Evolutionary conservation across 2,888 invertebrate species (phyloP).

Genomic region (Drosophila quasianomalipes): DNA sequence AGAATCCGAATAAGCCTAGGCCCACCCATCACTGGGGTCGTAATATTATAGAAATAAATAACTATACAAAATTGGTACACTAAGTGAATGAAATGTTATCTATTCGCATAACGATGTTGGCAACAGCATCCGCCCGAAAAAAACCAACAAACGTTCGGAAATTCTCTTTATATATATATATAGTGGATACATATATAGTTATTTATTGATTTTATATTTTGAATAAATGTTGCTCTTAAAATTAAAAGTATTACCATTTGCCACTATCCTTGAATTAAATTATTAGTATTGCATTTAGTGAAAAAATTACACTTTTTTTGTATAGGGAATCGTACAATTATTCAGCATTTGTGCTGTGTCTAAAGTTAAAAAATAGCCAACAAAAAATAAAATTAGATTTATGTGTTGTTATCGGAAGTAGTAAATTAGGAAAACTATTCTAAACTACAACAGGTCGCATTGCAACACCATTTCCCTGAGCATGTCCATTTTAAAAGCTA

Average conservation of each 20-base stretch:
- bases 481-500: background rate
- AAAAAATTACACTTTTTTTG: background rate
- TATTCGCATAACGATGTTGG: no score
- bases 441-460: background rate
- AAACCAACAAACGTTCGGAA: background rate
- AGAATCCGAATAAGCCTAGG: background rate
- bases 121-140: no score
- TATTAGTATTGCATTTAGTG: background rate
- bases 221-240: background rate
- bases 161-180: background rate
- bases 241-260: background rate
- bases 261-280: background rate
- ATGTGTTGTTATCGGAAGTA: conserved; percentile 6
- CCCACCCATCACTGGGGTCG: conserved; percentile 41
- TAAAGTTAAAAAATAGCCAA: conserved; percentile 1
- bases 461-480: background rate
- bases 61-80: no score
- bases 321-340: background rate
- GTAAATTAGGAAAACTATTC: conserved; percentile 7
- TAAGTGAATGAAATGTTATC: no score
- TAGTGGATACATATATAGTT: no score
- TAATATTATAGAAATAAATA: conserved; percentile 40
- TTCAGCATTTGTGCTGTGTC: background rate
- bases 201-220: background rate
- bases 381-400: background rate